phyloP scores from a whole-genome alignment of 1,140 invertebrate species.

The Triops cancriformis region DNA sequence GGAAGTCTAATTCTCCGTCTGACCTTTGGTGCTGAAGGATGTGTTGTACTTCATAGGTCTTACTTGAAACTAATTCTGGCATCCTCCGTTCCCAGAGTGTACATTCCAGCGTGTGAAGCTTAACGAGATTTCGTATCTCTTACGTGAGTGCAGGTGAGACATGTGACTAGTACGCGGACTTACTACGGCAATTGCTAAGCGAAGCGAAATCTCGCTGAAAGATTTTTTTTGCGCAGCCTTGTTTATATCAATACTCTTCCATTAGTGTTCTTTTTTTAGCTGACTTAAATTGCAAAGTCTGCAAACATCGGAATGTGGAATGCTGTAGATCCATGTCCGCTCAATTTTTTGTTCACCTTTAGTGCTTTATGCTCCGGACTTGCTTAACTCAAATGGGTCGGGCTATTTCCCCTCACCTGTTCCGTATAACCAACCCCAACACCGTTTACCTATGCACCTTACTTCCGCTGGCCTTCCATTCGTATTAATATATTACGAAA shows the following conservation, averaged over 20 bases:
- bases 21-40: not conserved
- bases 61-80: not conserved
- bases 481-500: not conserved
- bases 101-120: not conserved
- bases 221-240: not conserved
- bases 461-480: not conserved
- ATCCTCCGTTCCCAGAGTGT: not conserved
- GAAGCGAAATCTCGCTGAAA: not conserved
- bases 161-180: not conserved
- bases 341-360: not conserved
- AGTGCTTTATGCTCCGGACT: not conserved
- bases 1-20: slow-evolving; percentile 11
- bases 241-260: no score
- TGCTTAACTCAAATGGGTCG: not conserved
- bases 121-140: not conserved
- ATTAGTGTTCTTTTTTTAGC: no score
- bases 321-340: not conserved
- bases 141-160: not conserved
- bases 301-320: not conserved
- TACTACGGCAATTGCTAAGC: not conserved
- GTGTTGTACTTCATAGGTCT: not conserved
- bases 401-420: not conserved
- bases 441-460: not conserved
- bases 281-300: no score
- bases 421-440: not conserved